Percentiles rank a stretch among this genome's conserved stretches.
phyloP scores from a whole-genome alignment of 2,113 vertebrate species.

The Chionomys nivalis region DNA sequence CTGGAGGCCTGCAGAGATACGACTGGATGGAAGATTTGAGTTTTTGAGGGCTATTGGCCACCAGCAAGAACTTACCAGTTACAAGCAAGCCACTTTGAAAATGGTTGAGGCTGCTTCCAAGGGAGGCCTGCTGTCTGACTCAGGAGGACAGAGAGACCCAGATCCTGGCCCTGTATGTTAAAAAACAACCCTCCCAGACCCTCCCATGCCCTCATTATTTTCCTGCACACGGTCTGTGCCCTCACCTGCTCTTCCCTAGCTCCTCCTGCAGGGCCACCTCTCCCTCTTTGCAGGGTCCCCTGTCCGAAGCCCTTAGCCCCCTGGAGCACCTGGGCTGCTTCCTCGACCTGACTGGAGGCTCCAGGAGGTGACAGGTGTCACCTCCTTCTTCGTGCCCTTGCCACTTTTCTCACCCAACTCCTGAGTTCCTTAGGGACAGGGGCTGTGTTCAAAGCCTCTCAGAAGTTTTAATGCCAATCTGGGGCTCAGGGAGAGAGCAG shows the following conservation, averaged over 20 bases:
- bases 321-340: not conserved
- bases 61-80: not conserved
- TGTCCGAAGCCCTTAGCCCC: too few species aligned
- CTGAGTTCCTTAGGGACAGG: not conserved
- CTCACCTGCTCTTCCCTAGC: not conserved
- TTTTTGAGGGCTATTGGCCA: not conserved
- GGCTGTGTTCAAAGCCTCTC: not conserved
- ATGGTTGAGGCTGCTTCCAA: not conserved
- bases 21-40: not conserved
- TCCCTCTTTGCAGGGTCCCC: not conserved
- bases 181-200: not conserved
- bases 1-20: not conserved
- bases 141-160: accelerated
- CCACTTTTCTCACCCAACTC: not conserved
- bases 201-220: too few species aligned
- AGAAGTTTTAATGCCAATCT: not conserved
- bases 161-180: not conserved
- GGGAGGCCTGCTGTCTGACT: not conserved
- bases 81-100: not conserved
- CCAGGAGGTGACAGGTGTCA: too few species aligned
- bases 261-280: not conserved
- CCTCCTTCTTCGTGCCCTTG: not conserved
- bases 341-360: not conserved
- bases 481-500: not conserved
- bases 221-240: not conserved